A percentile compares a stretch with the other conserved stretches of the same genome.
Conservation (phyloP, 1,140 invertebrate species). For the Mercenaria mercenaria region DNA sequence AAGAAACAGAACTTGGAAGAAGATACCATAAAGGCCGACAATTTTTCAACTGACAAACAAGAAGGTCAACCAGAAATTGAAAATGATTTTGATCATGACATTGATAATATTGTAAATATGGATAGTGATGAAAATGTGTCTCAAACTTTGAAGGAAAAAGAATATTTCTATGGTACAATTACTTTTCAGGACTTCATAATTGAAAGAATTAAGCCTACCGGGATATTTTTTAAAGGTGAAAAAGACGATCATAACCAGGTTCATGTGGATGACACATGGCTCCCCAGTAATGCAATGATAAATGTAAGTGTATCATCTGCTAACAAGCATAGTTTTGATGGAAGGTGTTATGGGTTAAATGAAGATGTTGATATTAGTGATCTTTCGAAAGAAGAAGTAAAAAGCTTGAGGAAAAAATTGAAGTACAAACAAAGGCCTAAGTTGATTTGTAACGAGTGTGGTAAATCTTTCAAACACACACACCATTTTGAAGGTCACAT, state of each 20-base stretch:
- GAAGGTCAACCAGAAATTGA: background rate
- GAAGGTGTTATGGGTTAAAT: background rate
- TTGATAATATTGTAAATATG: background rate
- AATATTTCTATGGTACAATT: slow-evolving; percentile 18
- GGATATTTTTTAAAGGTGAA: background rate
- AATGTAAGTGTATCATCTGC: background rate
- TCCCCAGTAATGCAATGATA: background rate
- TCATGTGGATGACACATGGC: background rate
- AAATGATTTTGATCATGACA: background rate
- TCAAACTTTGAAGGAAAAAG: background rate
- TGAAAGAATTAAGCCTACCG: background rate
- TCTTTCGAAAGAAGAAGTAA: background rate
- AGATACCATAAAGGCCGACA: no score
- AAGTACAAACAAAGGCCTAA: background rate
- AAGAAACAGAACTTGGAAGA: no score
- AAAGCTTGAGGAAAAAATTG: background rate
- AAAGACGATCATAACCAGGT: background rate
- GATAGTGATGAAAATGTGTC: no score
- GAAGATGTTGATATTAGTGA: background rate
- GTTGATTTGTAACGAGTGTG: slow-evolving; percentile 12
- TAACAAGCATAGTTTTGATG: no score
- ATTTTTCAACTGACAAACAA: no score
- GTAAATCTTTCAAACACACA: background rate
- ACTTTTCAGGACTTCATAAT: background rate
- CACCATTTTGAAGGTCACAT: slow-evolving; percentile 15